These are phyloP conservation scores for Drosophila pseudoobscura DNA, from an alignment of 1,140 invertebrate genomes.

Conservation along the genomic window DNA sequence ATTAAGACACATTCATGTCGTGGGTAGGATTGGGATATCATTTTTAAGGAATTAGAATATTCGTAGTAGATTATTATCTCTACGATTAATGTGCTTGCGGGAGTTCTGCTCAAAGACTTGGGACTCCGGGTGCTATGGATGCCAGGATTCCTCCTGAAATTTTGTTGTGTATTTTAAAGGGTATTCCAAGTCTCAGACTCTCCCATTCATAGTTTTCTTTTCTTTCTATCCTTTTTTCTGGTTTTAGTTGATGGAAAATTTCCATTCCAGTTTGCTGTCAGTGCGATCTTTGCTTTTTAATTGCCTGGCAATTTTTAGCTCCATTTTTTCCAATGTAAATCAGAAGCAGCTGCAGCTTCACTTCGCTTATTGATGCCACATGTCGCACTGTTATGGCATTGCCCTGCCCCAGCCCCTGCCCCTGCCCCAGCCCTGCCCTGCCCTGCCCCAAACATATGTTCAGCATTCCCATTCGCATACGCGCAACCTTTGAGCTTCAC, in stretches of 20 bases:
- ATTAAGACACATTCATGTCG: no score
- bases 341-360: conserved; percentile 50
- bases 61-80: no score
- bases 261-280: conserved; percentile 43
- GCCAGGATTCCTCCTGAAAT: no score
- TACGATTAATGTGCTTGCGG: no score
- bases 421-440: not conserved
- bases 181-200: not conserved
- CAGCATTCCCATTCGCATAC: conserved; percentile 40
- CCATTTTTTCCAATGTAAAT: conserved; percentile 42
- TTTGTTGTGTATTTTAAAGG: not conserved
- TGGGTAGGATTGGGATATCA: no score
- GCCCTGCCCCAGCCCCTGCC: not conserved
- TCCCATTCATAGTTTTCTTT: not conserved
- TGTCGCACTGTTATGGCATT: conserved; percentile 18
- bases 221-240: conserved; percentile 6
- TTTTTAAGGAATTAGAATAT: no score
- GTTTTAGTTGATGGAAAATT: conserved; percentile 32
- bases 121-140: no score
- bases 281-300: conserved; percentile 36
- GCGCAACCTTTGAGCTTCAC: conserved; percentile 37
- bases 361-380: conserved; percentile 49
- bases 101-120: no score
- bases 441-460: conserved; percentile 34
- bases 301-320: conserved; percentile 49